phyloP scores from a whole-genome alignment of 2,888 invertebrate genomes.

The Tiliacea aurago region DNA sequence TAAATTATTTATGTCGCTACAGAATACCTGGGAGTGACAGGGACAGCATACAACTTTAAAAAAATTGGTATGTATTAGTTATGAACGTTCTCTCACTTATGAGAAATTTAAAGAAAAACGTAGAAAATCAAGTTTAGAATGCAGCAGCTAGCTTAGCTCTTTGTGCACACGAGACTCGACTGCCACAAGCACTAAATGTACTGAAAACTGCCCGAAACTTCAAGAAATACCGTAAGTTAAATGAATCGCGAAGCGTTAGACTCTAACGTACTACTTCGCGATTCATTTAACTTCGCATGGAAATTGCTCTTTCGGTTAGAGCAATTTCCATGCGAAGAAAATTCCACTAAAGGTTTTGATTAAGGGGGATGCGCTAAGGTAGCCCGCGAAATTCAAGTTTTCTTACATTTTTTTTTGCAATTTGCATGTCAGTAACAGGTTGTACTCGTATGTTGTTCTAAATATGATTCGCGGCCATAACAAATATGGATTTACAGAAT shows the following conservation, averaged over 20 bases:
- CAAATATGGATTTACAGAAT: no score
- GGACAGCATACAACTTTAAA: neutral
- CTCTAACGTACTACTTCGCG: no score
- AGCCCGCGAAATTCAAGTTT: no score
- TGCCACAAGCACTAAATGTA: neutral
- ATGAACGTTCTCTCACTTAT: neutral
- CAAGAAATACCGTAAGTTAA: constrained; percentile 13
- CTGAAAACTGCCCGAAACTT: constrained; percentile 15
- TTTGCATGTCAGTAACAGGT: no score
- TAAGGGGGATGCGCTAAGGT: no score
- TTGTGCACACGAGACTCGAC: neutral
- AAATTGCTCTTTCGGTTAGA: neutral
- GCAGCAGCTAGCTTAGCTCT: constrained; percentile 1
- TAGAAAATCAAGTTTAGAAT: constrained; percentile 1
- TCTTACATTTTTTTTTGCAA: no score
- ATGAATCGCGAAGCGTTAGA: neutral
- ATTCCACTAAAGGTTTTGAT: neutral
- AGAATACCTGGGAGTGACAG: no score
- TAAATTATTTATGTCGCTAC: neutral
- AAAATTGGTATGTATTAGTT: neutral
- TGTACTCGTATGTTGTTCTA: no score
- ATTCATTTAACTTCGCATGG: no score
- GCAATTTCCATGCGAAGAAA: neutral
- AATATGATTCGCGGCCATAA: no score
- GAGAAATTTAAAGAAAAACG: neutral